phyloP scores from a whole-genome alignment of 2,888 invertebrate species.

The Chymomyza amoena region DNA sequence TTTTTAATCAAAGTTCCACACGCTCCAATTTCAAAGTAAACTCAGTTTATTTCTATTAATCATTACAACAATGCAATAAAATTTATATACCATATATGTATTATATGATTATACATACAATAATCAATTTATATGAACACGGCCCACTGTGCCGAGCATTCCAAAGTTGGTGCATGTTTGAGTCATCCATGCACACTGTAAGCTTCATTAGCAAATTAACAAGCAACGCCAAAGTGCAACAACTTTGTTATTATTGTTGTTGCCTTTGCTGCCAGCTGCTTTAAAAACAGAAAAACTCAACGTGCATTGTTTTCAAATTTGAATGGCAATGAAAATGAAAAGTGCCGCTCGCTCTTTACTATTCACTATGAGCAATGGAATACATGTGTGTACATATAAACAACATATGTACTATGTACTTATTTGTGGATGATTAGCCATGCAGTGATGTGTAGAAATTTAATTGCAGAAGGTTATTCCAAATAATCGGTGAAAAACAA shows the following conservation, averaged over 20 bases:
- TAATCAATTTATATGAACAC: background rate
- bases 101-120: too few relatives aligned
- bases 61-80: background rate
- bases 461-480: slow-evolving; percentile 65
- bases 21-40: too few relatives aligned
- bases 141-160: background rate
- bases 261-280: slow-evolving; percentile 15
- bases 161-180: slow-evolving; percentile 24
- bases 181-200: slow-evolving; percentile 48
- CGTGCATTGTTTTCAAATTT: slow-evolving; percentile 64
- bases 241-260: slow-evolving; percentile 16
- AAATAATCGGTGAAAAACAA: slow-evolving; percentile 30
- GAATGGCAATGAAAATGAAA: slow-evolving; percentile 69
- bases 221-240: slow-evolving; percentile 29
- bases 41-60: too few relatives aligned
- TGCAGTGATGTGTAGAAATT: slow-evolving; percentile 48
- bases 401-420: slow-evolving; percentile 1
- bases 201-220: slow-evolving; percentile 63
- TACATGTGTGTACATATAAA: background rate
- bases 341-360: slow-evolving; percentile 28
- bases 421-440: slow-evolving; percentile 24
- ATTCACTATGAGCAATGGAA: background rate
- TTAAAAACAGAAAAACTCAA: slow-evolving; percentile 48
- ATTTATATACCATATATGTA: background rate
- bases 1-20: too few relatives aligned